Evolutionary conservation across 2,113 vertebrate species (phyloP).

Genomic region (Lycocorax pyrrhopterus): DNA sequence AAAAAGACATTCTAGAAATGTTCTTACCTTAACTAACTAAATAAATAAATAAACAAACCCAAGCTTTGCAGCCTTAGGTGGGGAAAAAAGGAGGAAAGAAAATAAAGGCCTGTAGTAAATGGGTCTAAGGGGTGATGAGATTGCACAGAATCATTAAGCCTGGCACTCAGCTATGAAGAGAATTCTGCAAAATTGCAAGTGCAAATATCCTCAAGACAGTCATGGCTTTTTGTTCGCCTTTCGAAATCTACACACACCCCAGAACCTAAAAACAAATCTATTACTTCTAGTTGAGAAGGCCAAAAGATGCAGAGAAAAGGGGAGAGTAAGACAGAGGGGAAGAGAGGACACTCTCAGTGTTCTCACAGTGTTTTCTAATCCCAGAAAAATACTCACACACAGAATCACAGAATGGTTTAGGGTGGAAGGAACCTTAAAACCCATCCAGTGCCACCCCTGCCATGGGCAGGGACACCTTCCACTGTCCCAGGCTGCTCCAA

Average conservation of each 20-base stretch:
- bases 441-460: no score
- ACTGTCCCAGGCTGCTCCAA: background rate
- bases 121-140: background rate
- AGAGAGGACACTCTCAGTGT: background rate
- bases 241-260: background rate
- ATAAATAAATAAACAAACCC: background rate
- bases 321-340: background rate
- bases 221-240: background rate
- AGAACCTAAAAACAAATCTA: background rate
- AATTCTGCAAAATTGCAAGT: background rate
- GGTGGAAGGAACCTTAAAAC: rapidly evolving
- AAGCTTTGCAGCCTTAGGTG: background rate
- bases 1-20: background rate
- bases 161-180: background rate
- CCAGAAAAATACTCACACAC: background rate
- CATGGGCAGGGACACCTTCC: background rate
- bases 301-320: background rate
- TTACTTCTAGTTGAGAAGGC: background rate
- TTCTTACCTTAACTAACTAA: background rate
- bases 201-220: background rate
- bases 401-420: background rate
- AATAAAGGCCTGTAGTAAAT: background rate
- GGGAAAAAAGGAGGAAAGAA: background rate
- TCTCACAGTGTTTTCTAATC: background rate
- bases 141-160: background rate